phyloP scores from a whole-genome alignment of 2,888 invertebrate species.

The Leucozona laternaria region DNA sequence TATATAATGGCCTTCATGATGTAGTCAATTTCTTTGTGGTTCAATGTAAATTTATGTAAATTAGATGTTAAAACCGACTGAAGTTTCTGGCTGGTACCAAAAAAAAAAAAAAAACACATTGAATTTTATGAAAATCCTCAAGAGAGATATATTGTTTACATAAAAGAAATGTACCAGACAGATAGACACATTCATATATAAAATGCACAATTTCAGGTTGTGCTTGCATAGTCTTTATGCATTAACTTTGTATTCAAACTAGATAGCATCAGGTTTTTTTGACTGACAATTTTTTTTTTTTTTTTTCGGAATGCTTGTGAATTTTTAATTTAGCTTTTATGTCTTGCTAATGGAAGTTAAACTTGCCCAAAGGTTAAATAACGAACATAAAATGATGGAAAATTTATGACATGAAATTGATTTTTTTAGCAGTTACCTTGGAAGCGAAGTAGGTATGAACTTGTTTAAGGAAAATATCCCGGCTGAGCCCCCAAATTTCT shows the following conservation, averaged over 20 bases:
- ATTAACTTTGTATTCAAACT: constrained; percentile 4
- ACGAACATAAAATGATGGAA: not conserved
- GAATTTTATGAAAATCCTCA: constrained; percentile 26
- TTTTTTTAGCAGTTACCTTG: not conserved
- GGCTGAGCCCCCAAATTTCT: not conserved
- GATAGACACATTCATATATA: constrained; percentile 39
- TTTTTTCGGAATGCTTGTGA: constrained; percentile 18
- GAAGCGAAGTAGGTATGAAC: not conserved
- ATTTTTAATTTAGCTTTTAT: constrained; percentile 8
- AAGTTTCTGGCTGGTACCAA: constrained; percentile 41
- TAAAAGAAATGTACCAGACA: constrained; percentile 21
- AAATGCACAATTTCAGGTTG: constrained; percentile 8
- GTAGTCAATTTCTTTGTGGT: constrained; percentile 10
- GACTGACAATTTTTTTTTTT: not conserved
- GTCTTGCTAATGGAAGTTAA: not conserved
- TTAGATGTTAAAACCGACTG: constrained; percentile 32
- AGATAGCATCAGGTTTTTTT: not conserved
- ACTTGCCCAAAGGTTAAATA: not conserved
- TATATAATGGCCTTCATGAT: constrained; percentile 10
- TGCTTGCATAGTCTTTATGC: not conserved
- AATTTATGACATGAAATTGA: not conserved
- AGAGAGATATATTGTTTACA: constrained; percentile 25
- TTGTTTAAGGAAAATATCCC: not conserved
- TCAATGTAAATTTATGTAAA: constrained; percentile 48
- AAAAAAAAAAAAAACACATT: not conserved